Evolutionary conservation across 2,888 invertebrate species (phyloP).

Genomic region (Eupithecia abbreviata): DNA sequence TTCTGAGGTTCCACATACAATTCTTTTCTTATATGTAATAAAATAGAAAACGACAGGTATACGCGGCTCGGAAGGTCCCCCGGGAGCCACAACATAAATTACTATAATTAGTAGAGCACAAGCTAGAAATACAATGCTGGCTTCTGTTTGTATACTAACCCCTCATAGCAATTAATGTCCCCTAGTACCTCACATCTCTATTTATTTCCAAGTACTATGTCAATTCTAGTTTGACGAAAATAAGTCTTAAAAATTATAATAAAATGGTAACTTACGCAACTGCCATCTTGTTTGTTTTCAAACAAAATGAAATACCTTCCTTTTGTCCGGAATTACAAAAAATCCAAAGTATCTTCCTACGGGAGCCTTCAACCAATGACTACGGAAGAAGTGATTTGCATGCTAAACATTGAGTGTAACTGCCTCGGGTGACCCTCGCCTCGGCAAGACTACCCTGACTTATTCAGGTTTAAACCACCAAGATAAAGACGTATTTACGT

Average conservation of each 20-base stretch:
- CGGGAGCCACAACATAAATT: slow-evolving; percentile 52
- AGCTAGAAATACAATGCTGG: slow-evolving; percentile 42
- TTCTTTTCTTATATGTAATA: slow-evolving; percentile 51
- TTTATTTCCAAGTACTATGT: background rate
- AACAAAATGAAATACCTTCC: slow-evolving; percentile 46
- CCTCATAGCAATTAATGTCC: background rate
- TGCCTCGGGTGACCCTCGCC: slow-evolving; percentile 34
- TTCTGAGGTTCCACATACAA: slow-evolving; percentile 69
- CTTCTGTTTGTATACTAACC: slow-evolving; percentile 13
- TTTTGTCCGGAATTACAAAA: slow-evolving; percentile 54
- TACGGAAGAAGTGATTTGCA: slow-evolving; percentile 57
- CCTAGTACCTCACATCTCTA: background rate
- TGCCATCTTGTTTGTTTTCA: background rate
- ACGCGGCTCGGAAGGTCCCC: slow-evolving; percentile 46
- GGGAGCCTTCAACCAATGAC: slow-evolving; percentile 43
- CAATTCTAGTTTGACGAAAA: slow-evolving; percentile 1
- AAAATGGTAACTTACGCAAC: slow-evolving; percentile 2
- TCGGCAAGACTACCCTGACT: slow-evolving; percentile 31
- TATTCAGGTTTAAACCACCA: slow-evolving; percentile 36
- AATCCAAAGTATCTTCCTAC: slow-evolving; percentile 36
- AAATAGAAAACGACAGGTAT: slow-evolving; percentile 59
- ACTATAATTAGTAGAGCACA: slow-evolving; percentile 49
- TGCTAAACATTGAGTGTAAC: slow-evolving; percentile 53
- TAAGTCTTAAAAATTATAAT: background rate
- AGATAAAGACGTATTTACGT: slow-evolving; percentile 39